Evolutionary conservation across 2,797 vertebrate genomes (phyloP), one percentile per base, ranked within the genome.

Genomic region (Craterocephalus amniculus): DNA sequence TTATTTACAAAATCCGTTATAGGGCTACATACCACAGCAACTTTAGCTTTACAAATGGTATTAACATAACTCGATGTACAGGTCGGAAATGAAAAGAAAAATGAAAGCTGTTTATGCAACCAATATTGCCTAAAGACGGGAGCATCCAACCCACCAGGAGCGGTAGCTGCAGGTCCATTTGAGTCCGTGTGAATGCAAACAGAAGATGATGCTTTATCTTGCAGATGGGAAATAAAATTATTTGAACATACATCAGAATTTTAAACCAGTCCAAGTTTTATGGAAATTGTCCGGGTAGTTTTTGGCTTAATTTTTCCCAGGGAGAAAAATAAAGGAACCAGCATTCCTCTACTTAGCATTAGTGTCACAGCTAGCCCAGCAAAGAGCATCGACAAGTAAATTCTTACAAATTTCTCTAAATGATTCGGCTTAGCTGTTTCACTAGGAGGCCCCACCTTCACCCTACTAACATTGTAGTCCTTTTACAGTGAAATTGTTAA

Each of bases 1-100:
- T 80, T 81, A 64, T 81, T 79, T 77, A 83, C 84, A 88, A 83
- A 74, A 71, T 27, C 73, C 58, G 59, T 81, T 80, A 79, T 87
- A 61, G 34, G 57, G 55, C 66, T 45, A 79, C 79, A 74, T 79
- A 65, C 80, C 79, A 57, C 48, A 69, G 68, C 60, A 67, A 74
- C 86, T 81, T 88, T 74, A 58, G 24, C 55, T 69, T 82, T 70
- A 83, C 63, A 69, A 48, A 38, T 14, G 56, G 74, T 52, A 76
- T 85, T 80, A 87, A 71, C 61, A 67, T 48, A 14, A 34, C 2
- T 2, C 61, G 51, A 35, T 62, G 62, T 38, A 58, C 65, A 65
- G 67, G 66, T 45, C 72, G 35, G 36, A 40, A 49, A 62, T 9
- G 40, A 55, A 43, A 52, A 3, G 1, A 38, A 26, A 18, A 32